Base-by-base conservation (phyloP, 2,113 vertebrate species). In the Xiphophorus maculatus region DNA sequence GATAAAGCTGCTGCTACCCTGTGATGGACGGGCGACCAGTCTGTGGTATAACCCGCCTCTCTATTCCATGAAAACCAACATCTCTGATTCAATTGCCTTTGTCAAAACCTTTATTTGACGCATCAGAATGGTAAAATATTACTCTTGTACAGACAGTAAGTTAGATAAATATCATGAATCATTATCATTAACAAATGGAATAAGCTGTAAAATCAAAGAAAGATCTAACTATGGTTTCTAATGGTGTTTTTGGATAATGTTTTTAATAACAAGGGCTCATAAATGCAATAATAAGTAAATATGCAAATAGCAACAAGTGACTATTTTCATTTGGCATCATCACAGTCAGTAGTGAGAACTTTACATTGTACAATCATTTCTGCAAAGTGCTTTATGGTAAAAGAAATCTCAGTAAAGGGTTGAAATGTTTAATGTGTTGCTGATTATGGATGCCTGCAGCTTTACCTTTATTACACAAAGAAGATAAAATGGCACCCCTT, bases 311-410 rank as follows among this genome's bases (percentile, higher is more conserved):
- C 71, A 54, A 85, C 88, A 58, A 87, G 83, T 88, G 35, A 84
- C 73, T 81, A 75, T 90, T 87, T 86, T 78, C 83, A 87, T 93
- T 93, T 93, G 88, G 91, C 91, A 92, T 92, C 84, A 84, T 92
- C 89, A 91, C 89, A 90, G 85, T 93, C 65, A 68, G 74, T 33
- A 78, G 83, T 87, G 86, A 89, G 88, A 89, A 88, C 76, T 44
- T 85, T 75, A 62, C 68, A 69, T 84, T 81, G 68, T 93, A 93
- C 93, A 93, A 93, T 93, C 91, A 91, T 92, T 87, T 91, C 84
- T 89, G 84, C 86, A 93, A 93, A 93, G 91, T 92, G 91, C 91
- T 79, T 86, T 87, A 87, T 90, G 86, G 86, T 82, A 66, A 80
- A 71, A 48, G 80, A 81, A 74, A 70, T 64, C 70, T 88, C 79